A percentile compares a stretch with the other conserved stretches of the same genome.
These are phyloP conservation scores for Cryptotermes secundus DNA, from an alignment of 1,140 invertebrate genomes.

Conservation along the genomic window DNA sequence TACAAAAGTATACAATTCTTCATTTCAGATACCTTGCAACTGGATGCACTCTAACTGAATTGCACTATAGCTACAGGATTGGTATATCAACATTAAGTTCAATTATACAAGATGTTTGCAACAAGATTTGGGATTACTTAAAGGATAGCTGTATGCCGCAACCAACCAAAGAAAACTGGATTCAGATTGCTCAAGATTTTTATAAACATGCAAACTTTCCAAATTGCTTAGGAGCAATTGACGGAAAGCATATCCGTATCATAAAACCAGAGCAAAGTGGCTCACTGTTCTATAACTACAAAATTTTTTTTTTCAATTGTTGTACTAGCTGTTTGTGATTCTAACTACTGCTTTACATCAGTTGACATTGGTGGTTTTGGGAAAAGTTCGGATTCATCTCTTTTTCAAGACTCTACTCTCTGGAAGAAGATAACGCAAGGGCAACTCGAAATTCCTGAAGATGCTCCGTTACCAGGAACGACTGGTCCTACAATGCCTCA, in stretches of 20 bases:
- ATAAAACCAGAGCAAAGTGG: constrained; percentile 39
- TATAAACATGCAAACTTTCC: constrained; percentile 44
- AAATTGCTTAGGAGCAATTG: constrained; percentile 42
- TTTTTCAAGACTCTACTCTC: constrained; percentile 38
- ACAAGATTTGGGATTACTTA: constrained; percentile 41
- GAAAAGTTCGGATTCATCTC: constrained; percentile 39
- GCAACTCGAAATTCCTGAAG: constrained; percentile 31
- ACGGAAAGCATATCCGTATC: constrained; percentile 46
- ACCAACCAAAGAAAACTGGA: constrained; percentile 41
- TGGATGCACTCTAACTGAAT: constrained; percentile 43
- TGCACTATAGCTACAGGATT: constrained; percentile 44
- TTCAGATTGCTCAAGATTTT: constrained; percentile 41
- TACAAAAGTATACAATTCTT: neutral
- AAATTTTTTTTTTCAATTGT: constrained; percentile 46
- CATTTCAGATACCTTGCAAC: constrained; percentile 43
- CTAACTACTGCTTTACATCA: constrained; percentile 46
- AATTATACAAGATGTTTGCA: constrained; percentile 42
- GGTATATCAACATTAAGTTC: constrained; percentile 41
- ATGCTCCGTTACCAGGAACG: constrained; percentile 25
- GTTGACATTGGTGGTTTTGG: constrained; percentile 47
- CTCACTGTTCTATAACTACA: constrained; percentile 46
- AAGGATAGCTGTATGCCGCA: constrained; percentile 38
- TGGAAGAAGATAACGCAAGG: constrained; percentile 27
- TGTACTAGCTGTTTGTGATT: constrained; percentile 46
- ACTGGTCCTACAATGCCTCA: constrained; percentile 29